These are phyloP conservation scores for Dichetophora obliterata DNA, from an alignment of 2,888 invertebrate species.

Conservation along the genomic window DNA sequence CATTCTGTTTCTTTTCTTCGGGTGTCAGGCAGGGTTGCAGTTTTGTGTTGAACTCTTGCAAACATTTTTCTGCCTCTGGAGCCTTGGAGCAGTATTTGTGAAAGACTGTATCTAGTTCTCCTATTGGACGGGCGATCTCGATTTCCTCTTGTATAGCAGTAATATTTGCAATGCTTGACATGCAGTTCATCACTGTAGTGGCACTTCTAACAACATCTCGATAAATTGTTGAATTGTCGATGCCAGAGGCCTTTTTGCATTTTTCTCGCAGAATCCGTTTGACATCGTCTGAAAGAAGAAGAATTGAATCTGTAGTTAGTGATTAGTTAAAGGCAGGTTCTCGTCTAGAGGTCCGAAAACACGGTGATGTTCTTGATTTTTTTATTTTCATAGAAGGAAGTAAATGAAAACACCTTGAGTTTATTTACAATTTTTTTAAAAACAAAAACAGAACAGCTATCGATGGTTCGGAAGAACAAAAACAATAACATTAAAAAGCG, in stretches of 20 bases:
- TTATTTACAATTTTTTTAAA: too few species aligned
- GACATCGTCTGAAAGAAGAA: constrained; percentile 69
- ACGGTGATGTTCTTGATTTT: too few species aligned
- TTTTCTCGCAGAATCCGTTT: constrained; percentile 75
- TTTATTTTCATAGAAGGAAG: too few species aligned
- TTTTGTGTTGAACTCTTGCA: constrained; percentile 73
- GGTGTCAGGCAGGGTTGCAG: constrained; percentile 76
- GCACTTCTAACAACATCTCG: constrained; percentile 71
- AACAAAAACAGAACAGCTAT: too few species aligned
- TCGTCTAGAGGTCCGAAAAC: too few species aligned
- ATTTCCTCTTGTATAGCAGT: constrained; percentile 76
- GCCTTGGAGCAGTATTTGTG: constrained; percentile 80
- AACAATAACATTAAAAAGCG: too few species aligned
- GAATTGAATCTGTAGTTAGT: not conserved
- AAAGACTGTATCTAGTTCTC: constrained; percentile 79
- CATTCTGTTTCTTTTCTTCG: constrained; percentile 75
- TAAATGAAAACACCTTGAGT: too few species aligned
- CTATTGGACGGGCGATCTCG: constrained; percentile 76
- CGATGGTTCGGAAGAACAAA: too few species aligned
- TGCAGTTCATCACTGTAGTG: constrained; percentile 71
- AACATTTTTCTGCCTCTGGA: constrained; percentile 70
- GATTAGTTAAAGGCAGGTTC: not conserved
- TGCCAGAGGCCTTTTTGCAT: constrained; percentile 76
- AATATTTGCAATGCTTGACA: constrained; percentile 74
- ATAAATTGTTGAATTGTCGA: constrained; percentile 71